Evolutionary conservation across 2,888 invertebrate species (phyloP), one percentile per base, ranked within the genome.

Genomic region (Panopea generosa): DNA sequence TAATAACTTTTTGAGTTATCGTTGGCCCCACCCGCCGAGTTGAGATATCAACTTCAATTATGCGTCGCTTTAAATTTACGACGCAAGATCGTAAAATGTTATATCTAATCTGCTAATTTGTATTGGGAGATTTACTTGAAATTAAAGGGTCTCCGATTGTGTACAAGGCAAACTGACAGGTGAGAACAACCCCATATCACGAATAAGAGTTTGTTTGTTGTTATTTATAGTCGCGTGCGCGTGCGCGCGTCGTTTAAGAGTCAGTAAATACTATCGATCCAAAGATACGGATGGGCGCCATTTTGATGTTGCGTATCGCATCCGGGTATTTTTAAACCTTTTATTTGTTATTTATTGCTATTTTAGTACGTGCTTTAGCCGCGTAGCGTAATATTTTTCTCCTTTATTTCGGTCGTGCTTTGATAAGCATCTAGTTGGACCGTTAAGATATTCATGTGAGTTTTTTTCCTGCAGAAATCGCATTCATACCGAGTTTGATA

Each of bases 171-270:
- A 71, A 62, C n/a, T 27, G 62, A 56, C 71, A 71, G 71, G 71
- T 71, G 71, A 71, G 71, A 71, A 71, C 45, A 22, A 45, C 20
- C 43, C 63, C 27, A 24, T 71, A 63, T 63, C 63, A 57, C n/a
- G 45, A 29, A 52, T 71, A 63, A 63, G 71, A 50, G 62, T 71
- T 33, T 33, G 33, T 33, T 33, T 63, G 71, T 76, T 76, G 75
- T 76, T 76, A 70, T 70, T 76, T 70, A 66, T 66, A 57, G 70
- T 60, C 75, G 75, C 75, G 75, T 76, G 75, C 66, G 66, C 55
- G 56, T 66, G 66, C 70, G 60, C 75, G 60, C 70, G 60, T 55
- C 65, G 20, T 61, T 67, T 50, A 47, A 61, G 70, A 53, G 70
- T 57, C 56, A 56, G 75, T 60, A 70, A 76, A 66, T 63, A 61